Evolutionary conservation across 2,797 vertebrate genomes (phyloP), one percentile per base, ranked within the genome.

Genomic region (Micrastur ruficollis): DNA sequence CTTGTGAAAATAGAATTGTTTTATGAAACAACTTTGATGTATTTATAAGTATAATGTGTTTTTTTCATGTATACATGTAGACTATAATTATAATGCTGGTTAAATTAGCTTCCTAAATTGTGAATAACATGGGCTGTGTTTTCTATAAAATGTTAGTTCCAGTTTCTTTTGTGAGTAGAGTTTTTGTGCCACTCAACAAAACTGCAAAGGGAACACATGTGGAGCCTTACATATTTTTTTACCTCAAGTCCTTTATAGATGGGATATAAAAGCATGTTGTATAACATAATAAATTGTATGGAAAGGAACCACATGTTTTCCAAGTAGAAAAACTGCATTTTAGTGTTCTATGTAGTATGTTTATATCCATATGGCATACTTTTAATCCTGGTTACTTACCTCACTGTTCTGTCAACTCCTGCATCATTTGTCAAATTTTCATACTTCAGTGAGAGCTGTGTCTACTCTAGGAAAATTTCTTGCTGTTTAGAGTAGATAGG

Each of bases 361-460:
- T 92, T 82, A 42, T 81, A 82, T 85, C 71, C 63, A 80, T 80
- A 76, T 84, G 67, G 40, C 19, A 12, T 67, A 27, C 65, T 92
- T 97, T 93, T 93, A 68, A 49, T 95, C 53, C 68, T 96, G 21
- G 36, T 95, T 94, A 67, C 36, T 81, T 95, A 81, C 76, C 58
- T 96, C 79, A 74, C 47, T 8, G 4, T 95, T 93, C 72, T 75
- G 89, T 82, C 7, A 83, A 26, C 92, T 95, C 26, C 68, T 86
- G 4, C 23, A 5, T 63, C 36, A 25, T 95, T 82, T 95, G 74
- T 96, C 62, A 93, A 92, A 6, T 89, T 93, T 95, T 92, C 53
- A 22, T 89, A 81, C 55, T 95, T 87, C 20, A 84, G 31, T 85
- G 75, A 84, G 79, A 85, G 38, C 29, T 91, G 7, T 50, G 23